Conservation (phyloP, 2,888 invertebrate species). For the Lepas anatifera region DNA sequence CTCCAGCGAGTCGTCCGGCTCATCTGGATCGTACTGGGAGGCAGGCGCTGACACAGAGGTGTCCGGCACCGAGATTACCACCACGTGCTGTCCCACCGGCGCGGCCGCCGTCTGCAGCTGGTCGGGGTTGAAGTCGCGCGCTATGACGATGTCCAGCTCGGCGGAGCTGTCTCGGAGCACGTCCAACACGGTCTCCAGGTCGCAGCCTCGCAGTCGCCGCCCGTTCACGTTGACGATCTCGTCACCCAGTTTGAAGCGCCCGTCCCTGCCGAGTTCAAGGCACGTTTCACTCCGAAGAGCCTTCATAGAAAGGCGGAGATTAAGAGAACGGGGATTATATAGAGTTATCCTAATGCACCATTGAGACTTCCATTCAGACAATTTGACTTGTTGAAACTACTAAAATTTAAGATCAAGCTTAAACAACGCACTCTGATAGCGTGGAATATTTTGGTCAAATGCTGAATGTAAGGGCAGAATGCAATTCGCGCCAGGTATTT, state of each 20-base stretch:
- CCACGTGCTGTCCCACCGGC: slow-evolving; percentile 7
- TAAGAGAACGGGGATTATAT: too few species aligned
- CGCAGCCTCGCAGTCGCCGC: slow-evolving; percentile 49
- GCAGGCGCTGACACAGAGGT: not conserved
- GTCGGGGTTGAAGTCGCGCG: slow-evolving; percentile 34
- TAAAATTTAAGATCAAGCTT: too few species aligned
- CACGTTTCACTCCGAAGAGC: too few species aligned
- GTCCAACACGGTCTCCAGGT: slow-evolving; percentile 30
- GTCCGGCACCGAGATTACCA: slow-evolving; percentile 4
- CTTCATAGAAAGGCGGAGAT: too few species aligned
- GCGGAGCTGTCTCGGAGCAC: slow-evolving; percentile 43
- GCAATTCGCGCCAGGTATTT: too few species aligned
- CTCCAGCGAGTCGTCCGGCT: not conserved
- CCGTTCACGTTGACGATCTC: slow-evolving; percentile 61
- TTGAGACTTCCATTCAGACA: too few species aligned
- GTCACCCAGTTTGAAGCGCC: slow-evolving; percentile 52
- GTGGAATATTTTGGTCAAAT: too few species aligned
- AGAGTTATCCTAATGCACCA: too few species aligned
- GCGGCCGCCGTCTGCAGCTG: not conserved
- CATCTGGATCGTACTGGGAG: not conserved
- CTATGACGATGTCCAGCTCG: slow-evolving; percentile 53
- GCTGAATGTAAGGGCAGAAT: too few species aligned
- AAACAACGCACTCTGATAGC: too few species aligned
- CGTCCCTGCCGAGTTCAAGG: too few species aligned
- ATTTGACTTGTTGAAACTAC: too few species aligned